Percentiles rank a stretch among this genome's conserved stretches.
These are phyloP conservation scores for Scylla paramamosain DNA, from an alignment of 1,140 invertebrate species.

Conservation along the genomic window DNA sequence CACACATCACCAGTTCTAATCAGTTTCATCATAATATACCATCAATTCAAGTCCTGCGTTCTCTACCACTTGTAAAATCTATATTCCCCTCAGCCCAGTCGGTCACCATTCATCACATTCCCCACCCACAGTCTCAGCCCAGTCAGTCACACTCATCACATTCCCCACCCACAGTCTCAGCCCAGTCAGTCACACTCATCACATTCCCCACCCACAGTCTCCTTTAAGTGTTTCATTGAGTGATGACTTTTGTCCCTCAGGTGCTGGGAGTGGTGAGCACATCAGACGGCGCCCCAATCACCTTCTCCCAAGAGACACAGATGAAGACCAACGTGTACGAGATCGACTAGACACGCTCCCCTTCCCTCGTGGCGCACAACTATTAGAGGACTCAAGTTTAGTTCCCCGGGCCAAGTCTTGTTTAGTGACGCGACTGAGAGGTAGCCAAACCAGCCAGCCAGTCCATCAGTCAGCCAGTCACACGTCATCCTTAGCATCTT, in stretches of 20 bases:
- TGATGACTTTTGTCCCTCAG: slow-evolving; percentile 42
- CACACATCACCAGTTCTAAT: background rate
- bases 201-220: no score
- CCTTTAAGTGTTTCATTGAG: no score
- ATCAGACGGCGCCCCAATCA: slow-evolving; percentile 68
- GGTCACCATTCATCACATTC: no score
- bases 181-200: no score
- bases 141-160: no score
- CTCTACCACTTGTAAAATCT: no score
- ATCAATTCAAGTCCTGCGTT: no score
- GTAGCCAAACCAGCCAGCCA: background rate
- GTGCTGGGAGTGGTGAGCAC: slow-evolving; percentile 75
- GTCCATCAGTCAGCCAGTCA: background rate
- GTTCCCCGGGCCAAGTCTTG: background rate
- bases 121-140: no score
- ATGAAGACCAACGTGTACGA: slow-evolving; percentile 75
- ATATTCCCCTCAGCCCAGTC: no score
- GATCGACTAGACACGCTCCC: slow-evolving; percentile 52
- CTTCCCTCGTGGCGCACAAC: slow-evolving; percentile 50
- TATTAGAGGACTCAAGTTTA: background rate
- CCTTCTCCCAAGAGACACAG: slow-evolving; percentile 67
- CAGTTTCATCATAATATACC: no score
- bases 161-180: no score
- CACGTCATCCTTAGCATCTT: no score
- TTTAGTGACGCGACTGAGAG: background rate